Evolutionary conservation across 2,797 vertebrate genomes (phyloP).

Genomic region (Gobionotothen gibberifrons): DNA sequence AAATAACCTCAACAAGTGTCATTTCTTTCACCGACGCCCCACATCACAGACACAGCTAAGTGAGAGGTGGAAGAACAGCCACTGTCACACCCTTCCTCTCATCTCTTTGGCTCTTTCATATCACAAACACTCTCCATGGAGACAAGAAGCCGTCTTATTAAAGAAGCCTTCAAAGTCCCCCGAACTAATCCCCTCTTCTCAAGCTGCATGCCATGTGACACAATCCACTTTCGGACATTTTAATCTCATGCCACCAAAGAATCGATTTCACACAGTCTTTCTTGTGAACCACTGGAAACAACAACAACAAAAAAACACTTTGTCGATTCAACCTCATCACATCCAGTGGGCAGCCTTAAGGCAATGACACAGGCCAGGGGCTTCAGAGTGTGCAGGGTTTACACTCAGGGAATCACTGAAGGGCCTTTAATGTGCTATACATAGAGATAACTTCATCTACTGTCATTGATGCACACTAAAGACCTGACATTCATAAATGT

Average conservation of each 20-base stretch:
- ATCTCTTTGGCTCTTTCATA: conserved; percentile 59
- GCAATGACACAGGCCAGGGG: conserved; percentile 31
- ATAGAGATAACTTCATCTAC: conserved; percentile 23
- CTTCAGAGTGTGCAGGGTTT: conserved; percentile 37
- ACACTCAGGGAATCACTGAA: conserved; percentile 22
- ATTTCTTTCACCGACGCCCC: conserved; percentile 28
- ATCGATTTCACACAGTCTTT: conserved; percentile 60
- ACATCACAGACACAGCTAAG: conserved; percentile 49
- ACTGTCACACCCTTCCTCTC: conserved; percentile 53
- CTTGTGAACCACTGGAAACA: conserved; percentile 35
- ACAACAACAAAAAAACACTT: neutral
- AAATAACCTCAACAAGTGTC: conserved; percentile 27
- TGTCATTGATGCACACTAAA: conserved; percentile 14
- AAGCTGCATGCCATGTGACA: conserved; percentile 62
- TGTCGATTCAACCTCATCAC: conserved; percentile 35
- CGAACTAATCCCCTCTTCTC: conserved; percentile 71
- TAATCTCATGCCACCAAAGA: conserved; percentile 60
- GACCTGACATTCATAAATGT: conserved; percentile 38
- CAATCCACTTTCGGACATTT: conserved; percentile 53
- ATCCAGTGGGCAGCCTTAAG: conserved; percentile 37
- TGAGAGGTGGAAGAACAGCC: conserved; percentile 34
- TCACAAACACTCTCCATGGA: conserved; percentile 50
- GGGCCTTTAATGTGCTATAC: conserved; percentile 45
- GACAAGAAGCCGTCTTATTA: conserved; percentile 55
- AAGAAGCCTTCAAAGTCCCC: conserved; percentile 66